phyloP scores from a whole-genome alignment of 2,113 vertebrate genomes.

The Oreochromis niloticus region DNA sequence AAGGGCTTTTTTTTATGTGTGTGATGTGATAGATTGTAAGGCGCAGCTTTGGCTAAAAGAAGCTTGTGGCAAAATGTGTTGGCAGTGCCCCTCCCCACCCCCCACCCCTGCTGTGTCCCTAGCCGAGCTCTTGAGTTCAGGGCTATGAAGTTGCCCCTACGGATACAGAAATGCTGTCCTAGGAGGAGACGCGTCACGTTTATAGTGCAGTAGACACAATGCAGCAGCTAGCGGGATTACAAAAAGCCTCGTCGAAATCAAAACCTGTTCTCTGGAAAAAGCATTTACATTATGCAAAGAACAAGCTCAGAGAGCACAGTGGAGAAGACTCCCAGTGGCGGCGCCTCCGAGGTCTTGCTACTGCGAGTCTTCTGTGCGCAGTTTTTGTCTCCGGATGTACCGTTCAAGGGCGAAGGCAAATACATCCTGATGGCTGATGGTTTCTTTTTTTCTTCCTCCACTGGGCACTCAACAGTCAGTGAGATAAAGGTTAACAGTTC shows the following conservation, averaged over 20 bases:
- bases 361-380: background rate
- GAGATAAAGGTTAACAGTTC: constrained; percentile 11
- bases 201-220: constrained; percentile 26
- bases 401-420: constrained; percentile 9
- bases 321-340: background rate
- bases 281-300: constrained; percentile 1
- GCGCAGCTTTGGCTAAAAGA: constrained; percentile 59
- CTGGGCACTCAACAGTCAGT: background rate
- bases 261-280: constrained; percentile 1
- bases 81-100: constrained; percentile 26
- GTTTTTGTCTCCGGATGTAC: constrained; percentile 1
- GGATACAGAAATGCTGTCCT: background rate
- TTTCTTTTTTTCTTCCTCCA: background rate
- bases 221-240: constrained; percentile 35
- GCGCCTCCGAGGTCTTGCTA: background rate
- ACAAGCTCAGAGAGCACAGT: background rate
- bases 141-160: background rate
- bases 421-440: background rate
- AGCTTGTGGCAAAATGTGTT: constrained; percentile 35
- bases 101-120: background rate
- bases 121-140: constrained; percentile 9
- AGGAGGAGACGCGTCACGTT: background rate
- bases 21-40: constrained; percentile 48
- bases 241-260: constrained; percentile 19
- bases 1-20: background rate